Evolutionary conservation across 2,797 vertebrate genomes (phyloP).

Genomic region (Chelidonichthys spinosus): DNA sequence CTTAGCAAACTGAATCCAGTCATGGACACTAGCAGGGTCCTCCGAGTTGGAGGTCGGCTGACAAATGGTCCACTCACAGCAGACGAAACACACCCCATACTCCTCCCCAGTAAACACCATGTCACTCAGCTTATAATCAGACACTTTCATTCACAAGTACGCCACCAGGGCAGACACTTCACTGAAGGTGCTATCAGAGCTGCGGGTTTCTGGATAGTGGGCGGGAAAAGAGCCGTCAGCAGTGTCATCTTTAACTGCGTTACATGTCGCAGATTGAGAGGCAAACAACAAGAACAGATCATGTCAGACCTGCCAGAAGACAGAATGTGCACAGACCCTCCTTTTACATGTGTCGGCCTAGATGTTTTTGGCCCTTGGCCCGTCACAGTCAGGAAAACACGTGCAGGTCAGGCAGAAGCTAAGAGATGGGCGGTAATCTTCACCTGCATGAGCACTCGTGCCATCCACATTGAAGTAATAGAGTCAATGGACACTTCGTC

Average conservation of each 20-base stretch:
- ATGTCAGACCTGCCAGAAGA: slow-evolving; percentile 21
- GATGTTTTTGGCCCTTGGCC: slow-evolving; percentile 18
- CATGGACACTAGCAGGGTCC: slow-evolving; percentile 5
- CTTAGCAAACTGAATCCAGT: slow-evolving; percentile 11
- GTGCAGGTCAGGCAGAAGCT: slow-evolving; percentile 4
- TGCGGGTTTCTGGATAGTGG: slow-evolving; percentile 4
- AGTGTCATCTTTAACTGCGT: not conserved
- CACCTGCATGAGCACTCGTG: slow-evolving; percentile 9
- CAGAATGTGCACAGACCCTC: not conserved
- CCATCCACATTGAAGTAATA: slow-evolving; percentile 11
- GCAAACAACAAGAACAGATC: slow-evolving; percentile 3
- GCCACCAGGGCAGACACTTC: slow-evolving; percentile 33
- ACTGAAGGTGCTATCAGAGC: slow-evolving; percentile 2
- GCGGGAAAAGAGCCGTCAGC: not conserved
- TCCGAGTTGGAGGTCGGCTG: slow-evolving; percentile 5
- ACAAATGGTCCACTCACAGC: not conserved
- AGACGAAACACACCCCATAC: slow-evolving; percentile 13
- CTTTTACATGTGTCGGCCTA: slow-evolving; percentile 1
- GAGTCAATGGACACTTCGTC: slow-evolving; percentile 20
- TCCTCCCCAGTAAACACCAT: slow-evolving; percentile 14
- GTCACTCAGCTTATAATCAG: slow-evolving; percentile 9
- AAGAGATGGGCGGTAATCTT: slow-evolving; percentile 20
- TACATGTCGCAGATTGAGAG: not conserved
- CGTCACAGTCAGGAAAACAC: not conserved
- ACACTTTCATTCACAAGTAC: slow-evolving; percentile 10